Base-by-base conservation (phyloP, 2,888 invertebrate species). In the Drosophila austrosaltans region DNA sequence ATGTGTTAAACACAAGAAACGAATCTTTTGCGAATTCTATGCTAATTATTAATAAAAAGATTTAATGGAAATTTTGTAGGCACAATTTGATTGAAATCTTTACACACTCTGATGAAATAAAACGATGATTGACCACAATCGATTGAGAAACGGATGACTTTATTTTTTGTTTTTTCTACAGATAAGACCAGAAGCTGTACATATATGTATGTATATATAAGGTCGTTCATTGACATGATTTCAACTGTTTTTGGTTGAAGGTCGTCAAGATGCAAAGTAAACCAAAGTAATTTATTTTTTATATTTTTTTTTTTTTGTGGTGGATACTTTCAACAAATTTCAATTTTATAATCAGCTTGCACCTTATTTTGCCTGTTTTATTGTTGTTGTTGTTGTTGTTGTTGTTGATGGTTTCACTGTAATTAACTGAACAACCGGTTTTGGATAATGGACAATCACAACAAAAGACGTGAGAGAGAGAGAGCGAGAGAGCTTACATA, bases 41-140 rank as follows among this genome's bases (percentile, higher is more conserved):
- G 82, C 70, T 87, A 87, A 87, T 82, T 85, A 59, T 22, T 42
- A n/a, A 48, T 63, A 69, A 57, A 72, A 48, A 28, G 60, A 32
- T 75, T 78, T 68, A 62, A 62, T 72, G 67, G 53, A 40, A 60
- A 58, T 22, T 62, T 53, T 75, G 68, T 72, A 8, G 7, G 1
- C 2, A 36, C 66, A 82, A 82, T 75, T 16, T 79, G 69, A 59
- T 70, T 58, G 57, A 71, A 66, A 39, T 66, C n/a, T 30, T 74
- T 59, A 58, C 16, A 53, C 53, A 40, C 12, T 25, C 40, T 83
- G 69, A 57, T 58, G 61, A 81, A 73, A 73, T 82, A 65, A 44
- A 57, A 39, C 2, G 12, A n/a, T 57, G 57, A 36, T 3, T 32
- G 10, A 22, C 25, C 36, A 22, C 40, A 22, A 6, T 20, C n/a